Conservation (phyloP, 2,888 invertebrate genomes). For the Agriopis aurantiaria region DNA sequence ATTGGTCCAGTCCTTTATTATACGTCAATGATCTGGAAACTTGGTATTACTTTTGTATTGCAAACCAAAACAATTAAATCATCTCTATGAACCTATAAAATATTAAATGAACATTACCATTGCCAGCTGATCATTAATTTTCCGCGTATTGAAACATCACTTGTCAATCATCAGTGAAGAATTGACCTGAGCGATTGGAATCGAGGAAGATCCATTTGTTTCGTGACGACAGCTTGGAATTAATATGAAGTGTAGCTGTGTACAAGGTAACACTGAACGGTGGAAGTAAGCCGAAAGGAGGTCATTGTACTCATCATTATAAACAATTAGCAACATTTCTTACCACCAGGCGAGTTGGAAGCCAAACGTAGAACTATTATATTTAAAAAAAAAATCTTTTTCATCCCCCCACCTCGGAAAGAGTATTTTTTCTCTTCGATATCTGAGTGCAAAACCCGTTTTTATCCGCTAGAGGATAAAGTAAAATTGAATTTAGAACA, state of each 20-base stretch:
- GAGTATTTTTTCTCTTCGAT: too few species aligned
- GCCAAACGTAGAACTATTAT: too few species aligned
- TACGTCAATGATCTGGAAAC: too few species aligned
- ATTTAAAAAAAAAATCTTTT: too few species aligned
- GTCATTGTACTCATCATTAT: background rate
- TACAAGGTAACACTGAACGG: background rate
- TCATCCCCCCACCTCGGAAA: too few species aligned
- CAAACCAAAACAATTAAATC: conserved; percentile 17
- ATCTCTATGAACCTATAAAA: conserved; percentile 17
- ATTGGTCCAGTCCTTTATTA: too few species aligned
- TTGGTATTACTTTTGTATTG: too few species aligned
- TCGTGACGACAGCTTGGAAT: conserved; percentile 29
- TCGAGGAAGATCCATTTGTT: conserved; percentile 28
- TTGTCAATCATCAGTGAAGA: conserved; percentile 51
- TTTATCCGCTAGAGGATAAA: too few species aligned
- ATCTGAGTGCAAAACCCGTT: too few species aligned
- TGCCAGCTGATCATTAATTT: conserved; percentile 38
- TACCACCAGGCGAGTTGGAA: too few species aligned
- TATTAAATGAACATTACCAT: conserved; percentile 21
- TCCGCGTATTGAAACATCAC: conserved; percentile 51
- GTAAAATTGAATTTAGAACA: too few species aligned
- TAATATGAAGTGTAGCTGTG: conserved; percentile 10
- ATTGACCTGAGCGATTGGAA: conserved; percentile 39
- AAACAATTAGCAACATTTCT: too few species aligned
- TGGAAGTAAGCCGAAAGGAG: background rate